phyloP scores from a whole-genome alignment of 2,888 invertebrate genomes.

The Gerris lacustris region DNA sequence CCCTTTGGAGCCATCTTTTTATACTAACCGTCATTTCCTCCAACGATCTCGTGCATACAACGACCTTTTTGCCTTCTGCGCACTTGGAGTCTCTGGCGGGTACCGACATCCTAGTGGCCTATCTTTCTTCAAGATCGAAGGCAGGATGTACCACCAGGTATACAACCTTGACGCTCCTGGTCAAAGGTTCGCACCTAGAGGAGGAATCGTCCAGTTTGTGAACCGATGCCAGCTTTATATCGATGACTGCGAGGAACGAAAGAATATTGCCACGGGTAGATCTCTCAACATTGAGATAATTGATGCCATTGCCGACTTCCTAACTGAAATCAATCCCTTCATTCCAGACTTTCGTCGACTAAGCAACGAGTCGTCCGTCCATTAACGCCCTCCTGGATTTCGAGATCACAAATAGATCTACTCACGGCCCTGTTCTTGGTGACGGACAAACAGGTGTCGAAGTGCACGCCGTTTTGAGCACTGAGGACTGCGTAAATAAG shows the following conservation, averaged over 20 bases:
- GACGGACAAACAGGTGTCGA: too few relatives aligned
- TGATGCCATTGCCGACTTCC: neutral
- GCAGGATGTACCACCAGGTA: slow-evolving; percentile 16
- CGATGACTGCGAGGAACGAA: too few relatives aligned
- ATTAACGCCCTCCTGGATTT: slow-evolving; percentile 18
- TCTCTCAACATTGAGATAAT: neutral
- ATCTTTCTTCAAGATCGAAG: slow-evolving; percentile 19
- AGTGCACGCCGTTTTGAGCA: neutral
- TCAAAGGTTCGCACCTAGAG: slow-evolving; percentile 7
- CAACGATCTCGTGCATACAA: slow-evolving; percentile 16
- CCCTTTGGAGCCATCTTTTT: slow-evolving; percentile 11
- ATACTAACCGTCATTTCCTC: slow-evolving; percentile 10
- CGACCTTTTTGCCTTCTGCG: slow-evolving; percentile 19
- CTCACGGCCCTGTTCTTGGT: too few relatives aligned
- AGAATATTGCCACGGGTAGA: neutral
- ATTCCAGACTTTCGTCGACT: slow-evolving; percentile 13
- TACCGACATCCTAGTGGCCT: slow-evolving; percentile 11
- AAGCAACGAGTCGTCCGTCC: slow-evolving; percentile 14
- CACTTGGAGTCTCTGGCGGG: slow-evolving; percentile 5
- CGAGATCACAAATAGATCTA: neutral
- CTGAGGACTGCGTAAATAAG: slow-evolving; percentile 10
- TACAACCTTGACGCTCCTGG: slow-evolving; percentile 14
- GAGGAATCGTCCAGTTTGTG: too few relatives aligned
- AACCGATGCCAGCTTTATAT: too few relatives aligned
- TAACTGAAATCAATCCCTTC: slow-evolving; percentile 7